phyloP scores from a whole-genome alignment of 2,113 vertebrate genomes.

The human region DNA sequence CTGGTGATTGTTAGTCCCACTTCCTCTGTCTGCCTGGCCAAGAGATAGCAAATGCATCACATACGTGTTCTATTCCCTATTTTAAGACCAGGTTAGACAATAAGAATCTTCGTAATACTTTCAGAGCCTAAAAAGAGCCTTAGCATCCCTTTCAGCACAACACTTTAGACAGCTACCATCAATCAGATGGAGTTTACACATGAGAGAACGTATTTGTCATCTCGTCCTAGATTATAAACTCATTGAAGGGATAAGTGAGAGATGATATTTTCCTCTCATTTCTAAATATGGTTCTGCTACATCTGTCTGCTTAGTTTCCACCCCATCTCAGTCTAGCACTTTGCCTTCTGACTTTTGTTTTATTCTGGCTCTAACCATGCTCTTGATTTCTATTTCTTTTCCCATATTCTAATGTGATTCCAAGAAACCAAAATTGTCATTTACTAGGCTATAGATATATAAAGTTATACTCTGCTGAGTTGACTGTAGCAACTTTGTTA shows the following conservation, averaged over 20 bases:
- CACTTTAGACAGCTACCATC: not conserved
- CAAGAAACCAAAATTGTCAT: not conserved
- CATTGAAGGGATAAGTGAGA: not conserved
- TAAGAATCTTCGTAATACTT: not conserved
- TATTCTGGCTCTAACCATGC: not conserved
- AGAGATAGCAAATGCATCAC: not conserved
- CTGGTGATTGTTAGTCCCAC: not conserved
- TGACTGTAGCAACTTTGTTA: not conserved
- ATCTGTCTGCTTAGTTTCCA: not conserved
- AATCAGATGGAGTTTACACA: not conserved
- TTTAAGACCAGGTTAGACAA: not conserved
- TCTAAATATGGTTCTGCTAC: not conserved
- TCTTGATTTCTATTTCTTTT: not conserved
- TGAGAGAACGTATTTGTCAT: not conserved
- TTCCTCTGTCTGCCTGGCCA: not conserved
- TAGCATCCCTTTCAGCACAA: not conserved
- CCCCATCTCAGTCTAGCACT: not conserved
- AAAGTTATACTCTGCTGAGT: not conserved
- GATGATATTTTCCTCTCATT: not conserved
- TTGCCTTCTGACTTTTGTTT: constrained; percentile 1
- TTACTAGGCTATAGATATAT: not conserved
- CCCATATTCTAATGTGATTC: not conserved
- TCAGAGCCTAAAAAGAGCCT: not conserved
- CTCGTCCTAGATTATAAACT: not conserved
- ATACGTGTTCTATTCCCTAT: not conserved